A percentile compares a stretch with the other conserved stretches of the same genome.
Evolutionary conservation across 2,113 vertebrate genomes (phyloP).

Genomic region (Tauraco erythrolophus): DNA sequence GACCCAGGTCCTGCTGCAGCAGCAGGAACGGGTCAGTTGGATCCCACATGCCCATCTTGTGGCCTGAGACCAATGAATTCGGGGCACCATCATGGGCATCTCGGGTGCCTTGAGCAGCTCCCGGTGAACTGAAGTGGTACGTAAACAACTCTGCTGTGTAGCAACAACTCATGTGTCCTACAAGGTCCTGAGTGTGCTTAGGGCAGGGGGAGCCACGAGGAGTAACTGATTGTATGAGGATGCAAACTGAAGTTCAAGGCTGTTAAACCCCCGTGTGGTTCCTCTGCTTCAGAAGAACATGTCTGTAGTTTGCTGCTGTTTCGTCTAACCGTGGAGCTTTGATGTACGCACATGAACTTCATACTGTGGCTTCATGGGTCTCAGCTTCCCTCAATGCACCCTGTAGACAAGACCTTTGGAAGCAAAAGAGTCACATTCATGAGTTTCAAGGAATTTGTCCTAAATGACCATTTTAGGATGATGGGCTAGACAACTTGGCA

Average conservation of each 20-base stretch:
- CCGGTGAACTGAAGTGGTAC: neutral
- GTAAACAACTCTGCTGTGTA: fast-evolving
- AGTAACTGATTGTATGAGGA: neutral
- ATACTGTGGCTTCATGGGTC: neutral
- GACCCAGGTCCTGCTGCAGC: neutral
- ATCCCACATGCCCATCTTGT: fast-evolving
- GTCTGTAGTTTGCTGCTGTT: neutral
- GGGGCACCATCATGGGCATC: neutral
- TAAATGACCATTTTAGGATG: neutral
- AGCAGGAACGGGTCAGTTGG: neutral
- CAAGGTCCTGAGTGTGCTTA: neutral
- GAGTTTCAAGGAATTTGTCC: neutral
- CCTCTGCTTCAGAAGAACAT: neutral
- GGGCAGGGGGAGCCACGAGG: neutral
- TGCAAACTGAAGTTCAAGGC: neutral
- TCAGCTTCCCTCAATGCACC: neutral
- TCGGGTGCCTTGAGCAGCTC: neutral
- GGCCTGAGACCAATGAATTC: neutral
- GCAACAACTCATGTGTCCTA: fast-evolving
- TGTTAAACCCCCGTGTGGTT: neutral
- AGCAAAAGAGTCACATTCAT: neutral
- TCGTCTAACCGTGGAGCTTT: neutral
- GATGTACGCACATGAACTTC: neutral
- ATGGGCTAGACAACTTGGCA: neutral
- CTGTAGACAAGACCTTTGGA: neutral